These are phyloP conservation scores for Ornithoptera alexandrae DNA, from an alignment of 2,888 invertebrate species.

Conservation along the genomic window DNA sequence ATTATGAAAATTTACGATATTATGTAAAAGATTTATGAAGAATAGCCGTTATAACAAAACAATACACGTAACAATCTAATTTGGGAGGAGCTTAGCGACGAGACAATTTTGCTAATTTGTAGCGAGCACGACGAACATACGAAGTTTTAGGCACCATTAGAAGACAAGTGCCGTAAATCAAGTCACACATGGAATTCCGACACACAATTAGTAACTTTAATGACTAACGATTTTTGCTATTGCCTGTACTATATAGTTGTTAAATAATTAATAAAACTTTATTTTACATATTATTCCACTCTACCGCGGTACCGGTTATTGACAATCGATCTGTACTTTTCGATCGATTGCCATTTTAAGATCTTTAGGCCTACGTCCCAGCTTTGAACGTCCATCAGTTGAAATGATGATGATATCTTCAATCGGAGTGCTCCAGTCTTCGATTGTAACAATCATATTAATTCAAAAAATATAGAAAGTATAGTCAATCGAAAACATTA, in stretches of 20 bases:
- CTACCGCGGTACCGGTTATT: no score
- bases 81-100: conserved; percentile 21
- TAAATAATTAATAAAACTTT: conserved; percentile 3
- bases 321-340: no score
- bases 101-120: conserved; percentile 26
- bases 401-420: no score
- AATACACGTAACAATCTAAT: conserved; percentile 15
- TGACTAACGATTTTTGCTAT: conserved; percentile 14
- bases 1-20: not conserved
- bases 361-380: no score
- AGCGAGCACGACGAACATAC: conserved; percentile 19
- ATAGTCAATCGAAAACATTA: no score
- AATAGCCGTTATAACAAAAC: conserved; percentile 1
- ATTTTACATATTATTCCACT: not conserved
- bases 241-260: conserved; percentile 2
- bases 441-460: no score
- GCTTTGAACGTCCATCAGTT: no score
- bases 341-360: no score
- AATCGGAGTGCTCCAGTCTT: no score
- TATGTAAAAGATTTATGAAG: not conserved
- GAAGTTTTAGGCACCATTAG: conserved; percentile 25
- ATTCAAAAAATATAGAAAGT: no score
- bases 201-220: conserved; percentile 28
- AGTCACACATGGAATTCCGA: conserved; percentile 26
- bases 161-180: conserved; percentile 30